Evolutionary conservation across 2,113 vertebrate species (phyloP), one percentile per base, ranked within the genome.

Genomic region (Hemiscyllium ocellatum): DNA sequence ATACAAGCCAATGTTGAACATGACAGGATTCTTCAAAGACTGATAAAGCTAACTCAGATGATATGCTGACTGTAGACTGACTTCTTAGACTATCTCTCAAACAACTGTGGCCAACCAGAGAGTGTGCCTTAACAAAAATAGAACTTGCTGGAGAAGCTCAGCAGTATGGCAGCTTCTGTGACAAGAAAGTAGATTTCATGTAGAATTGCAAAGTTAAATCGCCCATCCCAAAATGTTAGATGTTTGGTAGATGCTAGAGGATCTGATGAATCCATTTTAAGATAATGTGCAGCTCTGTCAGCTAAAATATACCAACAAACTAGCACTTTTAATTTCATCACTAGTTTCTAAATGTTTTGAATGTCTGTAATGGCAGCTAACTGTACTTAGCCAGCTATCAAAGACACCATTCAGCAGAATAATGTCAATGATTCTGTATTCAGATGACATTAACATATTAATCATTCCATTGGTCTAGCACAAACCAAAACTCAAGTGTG

Each of bases 401-500:
- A 90, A 91, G 56, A 65, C 33, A 66, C 33, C 8, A 91, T 68
- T 66, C 61, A 93, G 19, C 61, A 20, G 89, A 93, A 66, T 65
- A 93, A 93, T 15, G 22, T 17, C 89, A 42, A 66, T 91, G 61
- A 66, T 15, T 66, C 89, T 37, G 19, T 65, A n/a, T 37, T 93
- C n/a, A 42, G 61, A 93, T 93, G 61, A 93, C 20, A 66, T 66
- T 66, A 93, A 17, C 89, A 66, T 66, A 93, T 93, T 93, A 66
- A 93, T 93, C 61, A 66, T n/a, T 65, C 17, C 0, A 66, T 90
- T 65, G 80, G 80, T 83, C 80, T 83, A 56, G n/a, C 87, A 65
- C 24, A 89, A 91, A 65, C 52, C 52, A 37, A 91, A 37, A 37
- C 56, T n/a, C 15, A 65, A n/a, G 61, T 33, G 61, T 5, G 65